These are phyloP conservation scores for Austrolebias charrua DNA, from an alignment of 2,797 vertebrate genomes.

Conservation along the genomic window DNA sequence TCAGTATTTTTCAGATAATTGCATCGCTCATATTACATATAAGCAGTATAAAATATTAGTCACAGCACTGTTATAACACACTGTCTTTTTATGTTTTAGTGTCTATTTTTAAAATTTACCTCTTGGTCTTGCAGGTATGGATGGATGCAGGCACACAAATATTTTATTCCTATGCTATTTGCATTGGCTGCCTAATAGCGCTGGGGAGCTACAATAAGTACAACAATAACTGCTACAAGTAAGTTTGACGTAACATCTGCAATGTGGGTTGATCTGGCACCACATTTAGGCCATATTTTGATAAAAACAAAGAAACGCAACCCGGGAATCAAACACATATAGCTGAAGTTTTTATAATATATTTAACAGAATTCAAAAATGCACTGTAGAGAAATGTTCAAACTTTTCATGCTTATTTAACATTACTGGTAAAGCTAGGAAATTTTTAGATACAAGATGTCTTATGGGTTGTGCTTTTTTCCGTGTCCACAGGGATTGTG, in stretches of 20 bases:
- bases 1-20: too few relatives aligned
- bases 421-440: background rate
- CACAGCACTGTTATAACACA: background rate
- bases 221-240: slow-evolving; percentile 86
- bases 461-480: background rate
- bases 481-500: slow-evolving; percentile 73
- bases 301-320: too few relatives aligned
- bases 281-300: too few relatives aligned
- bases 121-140: slow-evolving; percentile 77
- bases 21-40: too few relatives aligned
- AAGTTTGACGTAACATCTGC: slow-evolving; percentile 39
- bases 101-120: background rate
- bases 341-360: too few relatives aligned
- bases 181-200: slow-evolving; percentile 80
- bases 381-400: background rate
- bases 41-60: slow-evolving; percentile 11
- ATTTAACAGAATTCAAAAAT: too few relatives aligned
- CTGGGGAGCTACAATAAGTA: slow-evolving; percentile 85
- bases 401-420: background rate
- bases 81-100: background rate
- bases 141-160: slow-evolving; percentile 86
- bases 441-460: too few relatives aligned
- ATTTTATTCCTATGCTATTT: slow-evolving; percentile 85
- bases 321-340: too few relatives aligned
- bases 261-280: background rate